Base-by-base conservation (phyloP, 2,888 invertebrate genomes). In the Stramonita haemastoma region DNA sequence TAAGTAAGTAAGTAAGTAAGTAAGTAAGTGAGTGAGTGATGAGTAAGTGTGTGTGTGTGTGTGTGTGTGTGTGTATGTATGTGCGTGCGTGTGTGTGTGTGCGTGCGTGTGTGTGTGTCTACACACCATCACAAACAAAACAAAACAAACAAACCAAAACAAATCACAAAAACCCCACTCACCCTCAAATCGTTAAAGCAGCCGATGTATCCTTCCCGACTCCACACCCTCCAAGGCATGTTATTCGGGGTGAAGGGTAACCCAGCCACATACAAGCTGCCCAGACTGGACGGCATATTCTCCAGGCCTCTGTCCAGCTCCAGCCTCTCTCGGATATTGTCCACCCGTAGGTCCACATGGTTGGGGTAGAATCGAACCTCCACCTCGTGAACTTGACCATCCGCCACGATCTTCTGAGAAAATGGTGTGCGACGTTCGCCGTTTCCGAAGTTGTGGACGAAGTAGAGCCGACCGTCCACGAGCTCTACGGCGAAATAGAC, bases 171-270 rank as follows among this genome's bases (percentile, higher is more conserved):
- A 34, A 8, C 4, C 32, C 4, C 2, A 77, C 89, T 90, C 57
- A 95, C 91, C 88, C 93, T 90, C n/a, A 96, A 89, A 34, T 94
- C 94, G 91, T 93, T 93, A 22, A 96, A 87, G 88, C 96, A 96
- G 0, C 96, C 96, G 36, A 93, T 92, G 91, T 94, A 96, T 26
- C 94, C 93, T 17, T 93, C 90, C 17, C 94, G 88, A 8, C 95
- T 93, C 94, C 95, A 95, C 13, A 95, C 89, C 56, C 94, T 91
- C 95, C 95, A 96, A 2, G 96, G 95, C 34, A 95, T 89, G 15
- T 11, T 87, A 85, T 11, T 86, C n/a, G 70, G 87, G n/a, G 91
- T 89, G 36, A 36, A 5, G 77, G 91, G 90, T 17, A 91, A 92
- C 17, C 93, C 93, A 5, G 95, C 95, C 34, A 95, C 90, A 90